Evolutionary conservation across 1,140 invertebrate genomes (phyloP).

Genomic region (Polypedilum pembai): DNA sequence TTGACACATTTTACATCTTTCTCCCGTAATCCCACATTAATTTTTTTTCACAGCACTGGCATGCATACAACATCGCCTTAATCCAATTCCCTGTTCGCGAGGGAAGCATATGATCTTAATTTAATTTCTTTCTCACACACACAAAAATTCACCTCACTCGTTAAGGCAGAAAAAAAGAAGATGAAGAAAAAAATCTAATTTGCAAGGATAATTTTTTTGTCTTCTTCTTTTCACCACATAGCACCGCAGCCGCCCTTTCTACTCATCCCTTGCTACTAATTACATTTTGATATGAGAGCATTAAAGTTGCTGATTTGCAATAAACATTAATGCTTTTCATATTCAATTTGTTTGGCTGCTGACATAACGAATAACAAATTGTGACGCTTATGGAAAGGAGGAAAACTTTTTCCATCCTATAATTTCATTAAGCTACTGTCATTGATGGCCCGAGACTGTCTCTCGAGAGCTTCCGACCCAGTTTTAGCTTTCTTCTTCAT

Average conservation of each 20-base stretch:
- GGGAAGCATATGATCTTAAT: conserved; percentile 12
- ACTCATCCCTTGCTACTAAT: no score
- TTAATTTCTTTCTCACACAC: not conserved
- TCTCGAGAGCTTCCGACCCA: conserved; percentile 1
- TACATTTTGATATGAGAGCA: no score
- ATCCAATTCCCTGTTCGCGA: not conserved
- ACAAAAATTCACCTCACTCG: not conserved
- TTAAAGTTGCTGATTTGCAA: no score
- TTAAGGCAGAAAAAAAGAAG: not conserved
- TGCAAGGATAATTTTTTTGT: not conserved
- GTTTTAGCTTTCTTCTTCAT: not conserved
- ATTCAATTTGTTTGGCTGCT: not conserved
- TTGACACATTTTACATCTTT: not conserved
- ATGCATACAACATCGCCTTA: not conserved
- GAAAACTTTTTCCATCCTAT: not conserved
- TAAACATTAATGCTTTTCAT: not conserved
- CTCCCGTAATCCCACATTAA: not conserved
- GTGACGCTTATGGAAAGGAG: not conserved
- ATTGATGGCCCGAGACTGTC: not conserved
- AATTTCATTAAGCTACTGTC: conserved; percentile 9
- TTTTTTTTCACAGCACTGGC: not conserved
- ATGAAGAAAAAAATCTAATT: not conserved
- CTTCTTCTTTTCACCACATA: no score
- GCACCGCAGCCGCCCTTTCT: not conserved
- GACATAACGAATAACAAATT: not conserved